A percentile compares a stretch with the other conserved stretches of the same genome.
Evolutionary conservation across 2,113 vertebrate species (phyloP).

Genomic region (Penelope pileata): DNA sequence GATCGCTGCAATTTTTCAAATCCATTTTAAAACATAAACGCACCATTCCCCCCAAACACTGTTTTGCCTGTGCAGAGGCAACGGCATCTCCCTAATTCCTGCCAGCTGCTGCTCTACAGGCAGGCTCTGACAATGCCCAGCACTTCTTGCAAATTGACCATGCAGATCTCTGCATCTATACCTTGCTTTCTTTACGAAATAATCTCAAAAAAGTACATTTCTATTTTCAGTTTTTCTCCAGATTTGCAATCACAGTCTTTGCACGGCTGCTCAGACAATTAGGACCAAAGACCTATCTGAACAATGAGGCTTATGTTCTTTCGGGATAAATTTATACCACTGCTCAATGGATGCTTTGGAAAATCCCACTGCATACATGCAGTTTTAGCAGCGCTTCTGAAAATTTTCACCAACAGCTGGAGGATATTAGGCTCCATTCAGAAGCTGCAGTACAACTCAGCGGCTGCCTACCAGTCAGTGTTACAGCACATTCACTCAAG

Average conservation of each 20-base stretch:
- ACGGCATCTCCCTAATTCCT: background rate
- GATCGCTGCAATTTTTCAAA: background rate
- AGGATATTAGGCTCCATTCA: background rate
- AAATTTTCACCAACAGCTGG: background rate
- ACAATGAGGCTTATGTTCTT: background rate
- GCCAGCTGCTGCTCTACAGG: background rate
- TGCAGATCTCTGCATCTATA: background rate
- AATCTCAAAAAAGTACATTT: background rate
- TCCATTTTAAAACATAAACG: background rate
- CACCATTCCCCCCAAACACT: background rate
- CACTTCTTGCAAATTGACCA: background rate
- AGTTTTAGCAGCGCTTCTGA: background rate
- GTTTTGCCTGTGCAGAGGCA: background rate
- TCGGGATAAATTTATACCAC: background rate
- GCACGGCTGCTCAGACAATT: accelerated
- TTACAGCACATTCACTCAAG: background rate
- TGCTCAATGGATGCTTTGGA: background rate
- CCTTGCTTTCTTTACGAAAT: background rate
- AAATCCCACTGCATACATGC: background rate
- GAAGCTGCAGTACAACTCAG: background rate
- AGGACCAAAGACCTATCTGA: background rate
- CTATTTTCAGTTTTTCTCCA: background rate
- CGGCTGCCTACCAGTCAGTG: background rate
- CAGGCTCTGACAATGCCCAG: background rate
- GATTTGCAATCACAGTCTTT: background rate